Evolutionary conservation across 2,797 vertebrate species (phyloP), one percentile per base, ranked within the genome.

Genomic region (Labeo calbasu): DNA sequence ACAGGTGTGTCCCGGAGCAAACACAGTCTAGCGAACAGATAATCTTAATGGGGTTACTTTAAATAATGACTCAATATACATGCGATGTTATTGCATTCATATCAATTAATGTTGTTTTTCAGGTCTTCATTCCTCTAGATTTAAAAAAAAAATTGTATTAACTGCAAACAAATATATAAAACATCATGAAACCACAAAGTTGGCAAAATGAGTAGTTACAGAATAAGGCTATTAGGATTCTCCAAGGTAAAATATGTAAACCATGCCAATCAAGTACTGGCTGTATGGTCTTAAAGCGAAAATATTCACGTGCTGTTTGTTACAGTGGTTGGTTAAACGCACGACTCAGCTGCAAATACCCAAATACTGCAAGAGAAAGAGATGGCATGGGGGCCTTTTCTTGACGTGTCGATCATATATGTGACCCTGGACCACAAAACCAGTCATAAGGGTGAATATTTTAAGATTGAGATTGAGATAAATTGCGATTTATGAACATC

Each of bases 1-100:
- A 87, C 86, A 87, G 82, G 82, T 87, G 86, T 81, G 82, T 80
- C 70, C 25, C 23, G 17, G 50, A 80, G 50, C 48, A 69, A 68
- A 68, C 17, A 46, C 21, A n/a, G 32, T 66, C 48, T 55, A 32
- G 3, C 9, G 43, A 80, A 2, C 46, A 72, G 36, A 81, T 66
- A 3, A 66, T 51, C 65, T 46, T n/a, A 21, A 77, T 77, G 73
- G 51, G 4, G 0, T 43, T 53, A 32, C 5, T 69, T 70, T 53
- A 59, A 77, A 59, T 57, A 59, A 77, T 32, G 65, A 69, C 63
- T 48, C 25, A 19, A 10, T 40, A 59, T 15, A 71, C 13, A 23
- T 17, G 13, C 8, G 8, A 71, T 50, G 23, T 9, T 28, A n/a
- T 75, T 55, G 3, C 17, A 32, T 6, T 51, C 1, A 51, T 13